These are phyloP conservation scores for Sycophila texana DNA, from an alignment of 2,888 invertebrate species.

Conservation along the genomic window DNA sequence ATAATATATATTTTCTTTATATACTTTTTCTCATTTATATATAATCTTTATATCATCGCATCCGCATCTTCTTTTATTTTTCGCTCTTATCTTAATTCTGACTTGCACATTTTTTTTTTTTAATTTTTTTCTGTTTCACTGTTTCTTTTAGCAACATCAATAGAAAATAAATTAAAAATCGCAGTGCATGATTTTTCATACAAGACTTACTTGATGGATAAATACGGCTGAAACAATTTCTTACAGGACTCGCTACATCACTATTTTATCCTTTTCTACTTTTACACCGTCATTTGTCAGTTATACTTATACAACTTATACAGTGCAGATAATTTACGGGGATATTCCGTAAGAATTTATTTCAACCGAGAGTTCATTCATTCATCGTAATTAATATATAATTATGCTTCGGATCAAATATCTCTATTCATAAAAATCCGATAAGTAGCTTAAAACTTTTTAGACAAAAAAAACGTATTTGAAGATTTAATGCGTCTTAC, in stretches of 20 bases:
- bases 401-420: conserved; percentile 32
- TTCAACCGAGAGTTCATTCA: not conserved
- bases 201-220: conserved; percentile 38
- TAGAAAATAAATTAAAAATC: conserved; percentile 73
- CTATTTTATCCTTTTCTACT: too few species aligned
- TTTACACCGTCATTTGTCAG: too few species aligned
- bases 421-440: conserved; percentile 19
- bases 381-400: conserved; percentile 40
- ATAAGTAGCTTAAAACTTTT: conserved; percentile 39
- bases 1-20: conserved; percentile 59
- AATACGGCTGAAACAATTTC: not conserved
- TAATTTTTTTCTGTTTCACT: conserved; percentile 58
- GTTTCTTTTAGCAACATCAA: conserved; percentile 61
- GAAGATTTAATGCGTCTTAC: conserved; percentile 45
- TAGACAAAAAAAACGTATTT: conserved; percentile 39
- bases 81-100: conserved; percentile 45
- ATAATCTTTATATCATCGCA: conserved; percentile 60
- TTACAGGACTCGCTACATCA: too few species aligned
- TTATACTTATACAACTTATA: too few species aligned
- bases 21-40: conserved; percentile 59
- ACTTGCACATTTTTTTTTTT: conserved; percentile 48
- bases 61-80: conserved; percentile 31
- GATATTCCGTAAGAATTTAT: too few species aligned
- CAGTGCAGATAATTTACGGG: too few species aligned
- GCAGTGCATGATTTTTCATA: conserved; percentile 57